phyloP scores from a whole-genome alignment of 2,888 invertebrate species.

The Cataglyphis albicans region DNA sequence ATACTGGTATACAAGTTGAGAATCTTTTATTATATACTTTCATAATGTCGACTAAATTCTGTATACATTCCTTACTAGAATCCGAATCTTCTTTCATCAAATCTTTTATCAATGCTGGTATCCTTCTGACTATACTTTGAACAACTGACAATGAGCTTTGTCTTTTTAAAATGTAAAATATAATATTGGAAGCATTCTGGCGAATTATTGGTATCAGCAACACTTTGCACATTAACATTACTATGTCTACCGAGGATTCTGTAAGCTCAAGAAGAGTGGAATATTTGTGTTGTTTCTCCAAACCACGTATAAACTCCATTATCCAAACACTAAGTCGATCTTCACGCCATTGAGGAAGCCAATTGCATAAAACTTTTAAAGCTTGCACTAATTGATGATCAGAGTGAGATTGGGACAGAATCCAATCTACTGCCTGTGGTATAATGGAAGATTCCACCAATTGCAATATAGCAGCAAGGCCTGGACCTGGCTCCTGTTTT shows the following conservation, averaged over 20 bases:
- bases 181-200: slow-evolving; percentile 88
- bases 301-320: slow-evolving; percentile 89
- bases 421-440: slow-evolving; percentile 86
- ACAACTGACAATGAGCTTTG: slow-evolving; percentile 89
- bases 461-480: slow-evolving; percentile 88
- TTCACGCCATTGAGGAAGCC: slow-evolving; percentile 89
- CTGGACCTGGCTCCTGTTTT: slow-evolving; percentile 87
- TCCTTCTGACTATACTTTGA: slow-evolving; percentile 86
- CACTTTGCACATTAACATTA: slow-evolving; percentile 88
- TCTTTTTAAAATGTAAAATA: slow-evolving; percentile 89
- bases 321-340: slow-evolving; percentile 90
- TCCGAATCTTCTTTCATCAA: slow-evolving; percentile 88
- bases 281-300: slow-evolving; percentile 87
- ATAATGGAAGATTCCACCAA: slow-evolving; percentile 86
- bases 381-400: slow-evolving; percentile 89
- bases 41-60: slow-evolving; percentile 89
- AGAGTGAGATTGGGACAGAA: slow-evolving; percentile 84
- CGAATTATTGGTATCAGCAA: slow-evolving; percentile 88
- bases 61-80: slow-evolving; percentile 85
- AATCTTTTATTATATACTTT: slow-evolving; percentile 87
- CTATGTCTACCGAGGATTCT: slow-evolving; percentile 87
- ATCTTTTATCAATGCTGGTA: slow-evolving; percentile 86
- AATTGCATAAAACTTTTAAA: slow-evolving; percentile 89
- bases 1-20: slow-evolving; percentile 82
- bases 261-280: slow-evolving; percentile 89